These are phyloP conservation scores for Dysmachus trigonus DNA, from an alignment of 2,888 invertebrate genomes.

Conservation along the genomic window DNA sequence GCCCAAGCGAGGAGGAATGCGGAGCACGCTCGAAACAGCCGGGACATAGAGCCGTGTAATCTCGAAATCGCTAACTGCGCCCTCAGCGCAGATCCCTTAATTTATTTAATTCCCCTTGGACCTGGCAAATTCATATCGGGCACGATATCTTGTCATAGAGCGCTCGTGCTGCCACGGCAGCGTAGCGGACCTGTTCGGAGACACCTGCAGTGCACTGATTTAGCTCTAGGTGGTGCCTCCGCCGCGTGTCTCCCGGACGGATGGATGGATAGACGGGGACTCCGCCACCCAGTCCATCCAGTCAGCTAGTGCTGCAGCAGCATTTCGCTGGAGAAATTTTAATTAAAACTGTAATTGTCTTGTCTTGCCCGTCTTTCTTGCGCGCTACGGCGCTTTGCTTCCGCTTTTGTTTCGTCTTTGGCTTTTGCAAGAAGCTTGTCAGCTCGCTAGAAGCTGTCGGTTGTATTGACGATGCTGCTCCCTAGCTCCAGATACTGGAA, in stretches of 20 bases:
- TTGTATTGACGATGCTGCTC: neutral
- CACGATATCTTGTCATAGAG: neutral
- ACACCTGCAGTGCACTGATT: slow-evolving; percentile 8
- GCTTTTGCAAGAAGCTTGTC: slow-evolving; percentile 1
- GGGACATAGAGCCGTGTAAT: neutral
- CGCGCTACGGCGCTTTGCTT: neutral
- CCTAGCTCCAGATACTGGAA: neutral
- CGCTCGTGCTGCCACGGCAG: neutral
- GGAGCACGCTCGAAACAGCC: neutral
- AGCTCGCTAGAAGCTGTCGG: slow-evolving; percentile 2
- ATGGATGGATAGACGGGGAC: slow-evolving; percentile 7
- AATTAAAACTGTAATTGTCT: slow-evolving; percentile 36
- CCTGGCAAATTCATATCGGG: neutral
- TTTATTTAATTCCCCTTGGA: slow-evolving; percentile 7
- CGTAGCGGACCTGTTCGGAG: neutral
- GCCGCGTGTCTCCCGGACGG: slow-evolving; percentile 4
- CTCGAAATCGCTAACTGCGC: neutral
- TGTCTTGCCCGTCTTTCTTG: slow-evolving; percentile 24
- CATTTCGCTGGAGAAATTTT: slow-evolving; percentile 20
- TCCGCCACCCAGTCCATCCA: neutral
- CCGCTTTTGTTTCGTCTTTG: slow-evolving; percentile 34
- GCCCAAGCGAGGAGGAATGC: neutral
- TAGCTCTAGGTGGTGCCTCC: neutral
- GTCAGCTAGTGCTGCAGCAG: neutral
- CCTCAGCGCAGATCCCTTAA: slow-evolving; percentile 4